A percentile compares a stretch with the other conserved stretches of the same genome.
These are phyloP conservation scores for Pachyrhynchus sulphureomaculatus DNA, from an alignment of 1,140 invertebrate genomes.

Conservation along the genomic window DNA sequence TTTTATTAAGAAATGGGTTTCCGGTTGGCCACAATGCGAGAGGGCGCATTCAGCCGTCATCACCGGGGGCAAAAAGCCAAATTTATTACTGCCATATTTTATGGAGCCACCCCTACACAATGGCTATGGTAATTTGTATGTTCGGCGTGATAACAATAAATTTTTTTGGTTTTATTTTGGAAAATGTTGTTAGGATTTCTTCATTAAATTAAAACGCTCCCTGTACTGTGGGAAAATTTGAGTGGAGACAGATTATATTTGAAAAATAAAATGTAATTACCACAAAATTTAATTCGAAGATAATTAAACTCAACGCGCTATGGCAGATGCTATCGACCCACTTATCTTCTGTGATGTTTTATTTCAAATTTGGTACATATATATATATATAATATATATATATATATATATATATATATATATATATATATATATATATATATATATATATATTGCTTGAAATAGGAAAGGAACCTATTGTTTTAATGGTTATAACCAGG, in stretches of 20 bases:
- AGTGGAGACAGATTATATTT: too few relatives aligned
- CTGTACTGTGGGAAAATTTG: background rate
- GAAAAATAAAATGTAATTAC: too few relatives aligned
- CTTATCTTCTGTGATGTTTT: too few relatives aligned
- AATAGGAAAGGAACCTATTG: too few relatives aligned
- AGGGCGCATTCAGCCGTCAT: conserved; percentile 34
- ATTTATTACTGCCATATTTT: conserved; percentile 30
- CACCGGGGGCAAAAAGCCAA: conserved; percentile 27
- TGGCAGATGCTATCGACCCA: too few relatives aligned
- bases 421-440: too few relatives aligned
- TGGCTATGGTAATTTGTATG: conserved; percentile 28
- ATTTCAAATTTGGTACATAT: too few relatives aligned
- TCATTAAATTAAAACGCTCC: background rate
- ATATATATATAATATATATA: too few relatives aligned
- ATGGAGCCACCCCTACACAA: conserved; percentile 28
- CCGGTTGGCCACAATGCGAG: conserved; percentile 32
- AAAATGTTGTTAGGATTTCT: background rate
- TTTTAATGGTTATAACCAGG: too few relatives aligned
- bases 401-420: too few relatives aligned
- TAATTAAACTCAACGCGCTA: background rate
- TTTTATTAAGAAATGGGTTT: conserved; percentile 34
- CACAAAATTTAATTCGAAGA: background rate
- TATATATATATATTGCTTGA: too few relatives aligned
- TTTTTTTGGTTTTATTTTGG: background rate
- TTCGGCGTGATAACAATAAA: conserved; percentile 16